A percentile compares a stretch with the other conserved stretches of the same genome.
Conservation (phyloP, 1,140 invertebrate species). For the Eumeta japonica region DNA sequence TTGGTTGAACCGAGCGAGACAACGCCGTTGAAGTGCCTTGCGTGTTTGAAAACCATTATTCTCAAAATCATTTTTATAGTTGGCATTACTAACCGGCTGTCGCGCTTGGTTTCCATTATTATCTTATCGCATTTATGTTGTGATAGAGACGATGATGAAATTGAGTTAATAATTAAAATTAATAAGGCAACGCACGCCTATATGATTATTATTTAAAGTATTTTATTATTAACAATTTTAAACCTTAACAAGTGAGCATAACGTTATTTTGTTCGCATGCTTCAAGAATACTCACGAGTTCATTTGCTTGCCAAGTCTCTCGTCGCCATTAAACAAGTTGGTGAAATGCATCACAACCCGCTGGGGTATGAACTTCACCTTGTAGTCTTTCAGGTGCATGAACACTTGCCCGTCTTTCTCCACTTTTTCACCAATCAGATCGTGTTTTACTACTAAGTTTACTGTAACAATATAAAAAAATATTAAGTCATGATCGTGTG, state of each 20-base stretch:
- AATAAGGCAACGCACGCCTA: background rate
- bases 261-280: background rate
- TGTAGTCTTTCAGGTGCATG: constrained; percentile 62
- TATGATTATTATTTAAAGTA: background rate
- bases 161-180: no score
- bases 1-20: no score
- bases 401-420: constrained; percentile 60
- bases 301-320: constrained; percentile 58
- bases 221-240: constrained; percentile 5
- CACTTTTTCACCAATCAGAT: constrained; percentile 59
- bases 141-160: constrained; percentile 3
- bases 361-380: constrained; percentile 58
- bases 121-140: no score
- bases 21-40: no score
- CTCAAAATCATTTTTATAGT: no score
- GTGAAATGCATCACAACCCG: constrained; percentile 59
- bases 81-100: no score
- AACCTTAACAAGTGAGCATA: background rate
- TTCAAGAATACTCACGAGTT: constrained; percentile 31
- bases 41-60: no score
- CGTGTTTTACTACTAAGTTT: constrained; percentile 60
- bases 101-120: no score
- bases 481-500: background rate
- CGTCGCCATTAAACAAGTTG: constrained; percentile 64
- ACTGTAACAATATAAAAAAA: constrained; percentile 39